Conservation (phyloP, 2,888 invertebrate species). For the Rugalucina vietnamica region DNA sequence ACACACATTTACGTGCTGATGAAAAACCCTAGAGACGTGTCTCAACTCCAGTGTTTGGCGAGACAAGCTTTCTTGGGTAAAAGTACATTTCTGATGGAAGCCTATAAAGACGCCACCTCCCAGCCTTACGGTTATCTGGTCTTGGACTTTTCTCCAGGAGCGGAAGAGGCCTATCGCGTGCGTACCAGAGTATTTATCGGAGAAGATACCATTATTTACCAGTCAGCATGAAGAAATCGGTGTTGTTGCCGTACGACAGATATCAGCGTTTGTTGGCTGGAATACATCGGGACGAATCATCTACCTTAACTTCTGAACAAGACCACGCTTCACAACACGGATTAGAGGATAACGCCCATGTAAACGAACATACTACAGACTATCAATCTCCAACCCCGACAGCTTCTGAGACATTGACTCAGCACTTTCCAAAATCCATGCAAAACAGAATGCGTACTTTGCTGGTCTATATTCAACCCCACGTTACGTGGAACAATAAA, state of each 20-base stretch:
- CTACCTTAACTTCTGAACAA: too few species aligned
- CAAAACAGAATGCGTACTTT: not conserved
- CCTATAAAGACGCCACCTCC: conserved; percentile 26
- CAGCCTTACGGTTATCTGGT: conserved; percentile 12
- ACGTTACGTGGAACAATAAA: conserved; percentile 2
- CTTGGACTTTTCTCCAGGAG: conserved; percentile 16
- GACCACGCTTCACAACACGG: too few species aligned
- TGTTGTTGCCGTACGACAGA: conserved; percentile 24
- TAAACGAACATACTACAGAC: too few species aligned
- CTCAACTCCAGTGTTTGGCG: conserved; percentile 44
- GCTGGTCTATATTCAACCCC: not conserved
- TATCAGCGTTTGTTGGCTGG: not conserved
- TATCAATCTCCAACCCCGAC: too few species aligned
- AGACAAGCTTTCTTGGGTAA: conserved; percentile 49
- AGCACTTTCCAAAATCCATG: not conserved
- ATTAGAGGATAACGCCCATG: too few species aligned
- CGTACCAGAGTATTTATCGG: conserved; percentile 15
- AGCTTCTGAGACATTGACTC: not conserved
- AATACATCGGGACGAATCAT: too few species aligned
- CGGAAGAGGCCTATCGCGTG: conserved; percentile 35
- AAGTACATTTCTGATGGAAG: conserved; percentile 33
- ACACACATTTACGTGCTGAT: conserved; percentile 28
- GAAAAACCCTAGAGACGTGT: conserved; percentile 49
- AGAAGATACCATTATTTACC: conserved; percentile 12
- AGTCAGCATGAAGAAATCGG: conserved; percentile 31